Conservation (phyloP, 2,797 vertebrate genomes). For the Esox lucius region DNA sequence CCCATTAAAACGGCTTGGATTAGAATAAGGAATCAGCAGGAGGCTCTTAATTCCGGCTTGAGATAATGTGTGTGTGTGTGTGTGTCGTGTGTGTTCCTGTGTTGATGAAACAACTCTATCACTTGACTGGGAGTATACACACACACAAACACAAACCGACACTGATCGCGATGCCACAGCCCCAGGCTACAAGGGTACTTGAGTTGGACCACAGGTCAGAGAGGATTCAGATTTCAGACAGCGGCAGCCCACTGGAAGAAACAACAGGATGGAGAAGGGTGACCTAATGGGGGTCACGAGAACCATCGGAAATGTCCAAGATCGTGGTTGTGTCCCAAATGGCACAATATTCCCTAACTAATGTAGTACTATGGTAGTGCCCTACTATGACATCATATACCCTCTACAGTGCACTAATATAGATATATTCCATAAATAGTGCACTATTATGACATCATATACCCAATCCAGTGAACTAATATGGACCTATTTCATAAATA, state of each 20-base stretch:
- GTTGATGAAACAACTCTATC: not conserved
- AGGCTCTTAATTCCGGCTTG: constrained; percentile 45
- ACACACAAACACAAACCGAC: not conserved
- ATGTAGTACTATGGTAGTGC: not conserved
- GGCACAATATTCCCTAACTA: not conserved
- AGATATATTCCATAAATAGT: too few relatives aligned
- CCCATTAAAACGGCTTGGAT: constrained; percentile 61
- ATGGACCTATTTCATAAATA: too few relatives aligned
- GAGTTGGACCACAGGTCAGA: not conserved
- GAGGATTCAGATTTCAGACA: not conserved
- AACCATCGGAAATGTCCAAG: not conserved
- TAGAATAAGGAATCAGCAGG: constrained; percentile 51
- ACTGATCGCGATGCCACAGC: not conserved
- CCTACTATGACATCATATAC: not conserved
- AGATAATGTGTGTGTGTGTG: constrained; percentile 33
- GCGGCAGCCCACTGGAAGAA: not conserved
- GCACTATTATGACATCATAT: not conserved
- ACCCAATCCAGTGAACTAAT: too few relatives aligned
- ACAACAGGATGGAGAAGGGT: not conserved
- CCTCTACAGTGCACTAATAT: too few relatives aligned
- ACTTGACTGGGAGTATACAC: not conserved
- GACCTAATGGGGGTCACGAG: not conserved
- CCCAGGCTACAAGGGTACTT: not conserved
- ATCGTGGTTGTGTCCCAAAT: not conserved
- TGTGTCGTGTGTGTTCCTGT: not conserved